Percentiles rank a stretch among this genome's conserved stretches.
phyloP scores from a whole-genome alignment of 2,888 invertebrate genomes.

The Noctua pronuba region DNA sequence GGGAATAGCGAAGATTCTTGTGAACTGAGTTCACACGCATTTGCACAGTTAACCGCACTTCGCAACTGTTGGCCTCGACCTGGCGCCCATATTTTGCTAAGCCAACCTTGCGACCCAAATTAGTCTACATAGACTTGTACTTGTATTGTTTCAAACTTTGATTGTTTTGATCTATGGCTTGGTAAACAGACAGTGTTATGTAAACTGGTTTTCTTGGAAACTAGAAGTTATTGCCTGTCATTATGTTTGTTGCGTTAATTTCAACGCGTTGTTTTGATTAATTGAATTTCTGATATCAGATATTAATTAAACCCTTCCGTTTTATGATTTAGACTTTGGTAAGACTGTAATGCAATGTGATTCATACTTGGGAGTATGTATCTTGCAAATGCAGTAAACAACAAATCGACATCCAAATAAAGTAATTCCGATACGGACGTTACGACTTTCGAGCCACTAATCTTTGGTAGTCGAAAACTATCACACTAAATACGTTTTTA shows the following conservation, averaged over 20 bases:
- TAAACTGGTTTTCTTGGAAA: constrained; percentile 50
- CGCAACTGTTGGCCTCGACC: constrained; percentile 65
- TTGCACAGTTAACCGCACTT: constrained; percentile 54
- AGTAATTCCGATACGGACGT: background rate
- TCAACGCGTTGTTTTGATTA: constrained; percentile 40
- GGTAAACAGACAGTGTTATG: constrained; percentile 54
- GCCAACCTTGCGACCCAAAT: constrained; percentile 76
- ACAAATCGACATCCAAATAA: background rate
- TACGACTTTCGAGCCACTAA: constrained; percentile 11
- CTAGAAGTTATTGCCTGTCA: constrained; percentile 40
- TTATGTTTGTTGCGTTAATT: constrained; percentile 39
- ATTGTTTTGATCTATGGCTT: constrained; percentile 62
- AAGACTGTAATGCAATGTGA: background rate
- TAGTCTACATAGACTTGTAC: constrained; percentile 66
- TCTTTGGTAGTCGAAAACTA: constrained; percentile 38
- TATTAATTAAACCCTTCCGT: constrained; percentile 25
- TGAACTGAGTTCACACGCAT: constrained; percentile 61
- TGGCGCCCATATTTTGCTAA: constrained; percentile 68
- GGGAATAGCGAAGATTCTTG: constrained; percentile 40
- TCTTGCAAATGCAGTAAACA: background rate
- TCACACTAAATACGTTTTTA: constrained; percentile 62
- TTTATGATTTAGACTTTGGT: constrained; percentile 5
- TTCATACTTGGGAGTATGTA: background rate
- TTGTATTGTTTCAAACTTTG: constrained; percentile 58
- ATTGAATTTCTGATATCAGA: constrained; percentile 35